phyloP scores from a whole-genome alignment of 1,140 invertebrate species.

The Caenorhabditis remanei region DNA sequence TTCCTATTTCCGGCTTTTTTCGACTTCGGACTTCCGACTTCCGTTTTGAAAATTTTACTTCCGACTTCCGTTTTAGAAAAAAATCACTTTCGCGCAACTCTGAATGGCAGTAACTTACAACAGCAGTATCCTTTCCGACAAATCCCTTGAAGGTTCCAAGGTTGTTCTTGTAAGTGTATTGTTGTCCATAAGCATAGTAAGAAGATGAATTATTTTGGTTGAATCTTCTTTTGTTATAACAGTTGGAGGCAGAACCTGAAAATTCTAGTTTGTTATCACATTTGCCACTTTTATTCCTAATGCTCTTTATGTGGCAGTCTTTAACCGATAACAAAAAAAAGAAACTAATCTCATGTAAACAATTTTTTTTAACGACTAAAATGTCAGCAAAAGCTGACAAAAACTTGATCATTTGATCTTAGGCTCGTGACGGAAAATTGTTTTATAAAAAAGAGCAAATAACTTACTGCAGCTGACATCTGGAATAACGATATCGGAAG shows the following conservation, averaged over 20 bases:
- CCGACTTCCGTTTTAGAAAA: too few relatives aligned
- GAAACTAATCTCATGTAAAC: not conserved
- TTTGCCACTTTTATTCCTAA: not conserved
- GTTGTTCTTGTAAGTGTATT: slow-evolving; percentile 7
- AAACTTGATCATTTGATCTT: not conserved
- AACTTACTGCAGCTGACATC: slow-evolving; percentile 29
- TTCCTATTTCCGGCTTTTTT: too few relatives aligned
- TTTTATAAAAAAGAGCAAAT: not conserved
- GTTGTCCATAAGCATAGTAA: slow-evolving; percentile 36
- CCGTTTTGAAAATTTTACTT: too few relatives aligned
- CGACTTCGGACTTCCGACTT: too few relatives aligned
- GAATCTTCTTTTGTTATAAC: slow-evolving; percentile 27
- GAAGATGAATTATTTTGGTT: slow-evolving; percentile 1
- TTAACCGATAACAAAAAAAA: not conserved
- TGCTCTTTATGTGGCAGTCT: not conserved
- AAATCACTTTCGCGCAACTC: too few relatives aligned
- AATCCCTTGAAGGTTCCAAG: slow-evolving; percentile 41
- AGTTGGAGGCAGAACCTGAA: not conserved
- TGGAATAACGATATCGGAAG: slow-evolving; percentile 42
- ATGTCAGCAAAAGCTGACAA: slow-evolving; percentile 46
- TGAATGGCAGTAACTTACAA: not conserved
- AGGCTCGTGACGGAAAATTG: not conserved
- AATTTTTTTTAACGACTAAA: not conserved
- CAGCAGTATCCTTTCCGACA: slow-evolving; percentile 31
- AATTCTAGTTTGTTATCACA: not conserved